A percentile compares a stretch with the other conserved stretches of the same genome.
Evolutionary conservation across 2,888 invertebrate genomes (phyloP).

Genomic region (Hofmannophila pseudospretella): DNA sequence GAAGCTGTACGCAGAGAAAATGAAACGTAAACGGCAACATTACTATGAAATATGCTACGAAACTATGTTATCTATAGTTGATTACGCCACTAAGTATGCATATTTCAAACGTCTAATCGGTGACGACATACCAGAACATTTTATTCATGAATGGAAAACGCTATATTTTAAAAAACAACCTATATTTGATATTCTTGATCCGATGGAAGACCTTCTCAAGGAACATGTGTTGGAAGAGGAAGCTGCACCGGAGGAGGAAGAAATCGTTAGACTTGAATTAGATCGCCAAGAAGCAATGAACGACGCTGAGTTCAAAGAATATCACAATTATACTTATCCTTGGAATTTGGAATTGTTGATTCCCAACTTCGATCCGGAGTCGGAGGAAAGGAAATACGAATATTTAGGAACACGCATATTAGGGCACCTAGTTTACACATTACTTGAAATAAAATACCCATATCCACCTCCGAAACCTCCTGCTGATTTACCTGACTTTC

Average conservation of each 20-base stretch:
- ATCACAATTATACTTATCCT: slow-evolving; percentile 68
- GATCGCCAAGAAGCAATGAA: slow-evolving; percentile 74
- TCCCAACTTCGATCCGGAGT: slow-evolving; percentile 56
- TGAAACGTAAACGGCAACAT: slow-evolving; percentile 63
- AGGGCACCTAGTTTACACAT: slow-evolving; percentile 72
- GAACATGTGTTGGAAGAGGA: slow-evolving; percentile 41
- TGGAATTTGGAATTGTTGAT: slow-evolving; percentile 72
- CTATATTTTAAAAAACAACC: slow-evolving; percentile 75
- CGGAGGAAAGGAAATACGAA: slow-evolving; percentile 61
- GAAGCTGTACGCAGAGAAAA: slow-evolving; percentile 73
- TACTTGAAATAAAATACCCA: slow-evolving; percentile 69
- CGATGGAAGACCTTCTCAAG: slow-evolving; percentile 54
- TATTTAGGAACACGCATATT: slow-evolving; percentile 62
- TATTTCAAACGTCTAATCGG: slow-evolving; percentile 63
- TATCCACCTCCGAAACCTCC: slow-evolving; percentile 45
- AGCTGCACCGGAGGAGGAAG: slow-evolving; percentile 45
- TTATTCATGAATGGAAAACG: slow-evolving; percentile 75
- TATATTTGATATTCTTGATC: slow-evolving; percentile 67
- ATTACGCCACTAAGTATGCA: slow-evolving; percentile 70
- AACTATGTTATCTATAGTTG: slow-evolving; percentile 72
- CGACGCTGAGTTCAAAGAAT: slow-evolving; percentile 75
- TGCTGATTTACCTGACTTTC: slow-evolving; percentile 51
- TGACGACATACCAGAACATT: slow-evolving; percentile 62
- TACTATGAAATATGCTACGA: slow-evolving; percentile 71
- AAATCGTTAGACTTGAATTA: slow-evolving; percentile 64